Conservation (phyloP, 2,888 invertebrate species). For the Euspilapteryx auroguttella region DNA sequence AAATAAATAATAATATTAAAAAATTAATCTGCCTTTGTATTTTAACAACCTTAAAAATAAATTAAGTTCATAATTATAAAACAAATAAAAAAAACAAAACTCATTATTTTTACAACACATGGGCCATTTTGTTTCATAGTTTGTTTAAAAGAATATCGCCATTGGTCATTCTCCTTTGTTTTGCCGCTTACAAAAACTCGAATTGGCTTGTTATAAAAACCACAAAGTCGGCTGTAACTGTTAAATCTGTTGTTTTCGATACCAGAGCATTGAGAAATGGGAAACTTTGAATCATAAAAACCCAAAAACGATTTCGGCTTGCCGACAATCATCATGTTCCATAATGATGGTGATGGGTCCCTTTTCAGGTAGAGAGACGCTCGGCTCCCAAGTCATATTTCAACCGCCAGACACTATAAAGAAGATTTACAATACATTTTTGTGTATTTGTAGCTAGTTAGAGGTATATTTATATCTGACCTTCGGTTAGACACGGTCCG, state of each 20-base stretch:
- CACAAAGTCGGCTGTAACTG: slow-evolving; percentile 16
- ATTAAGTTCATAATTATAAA: neutral
- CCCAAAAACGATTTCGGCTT: slow-evolving; percentile 38
- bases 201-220: slow-evolving; percentile 5
- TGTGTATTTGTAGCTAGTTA: slow-evolving; percentile 50
- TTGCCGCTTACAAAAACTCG: too few species aligned
- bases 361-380: slow-evolving; percentile 55
- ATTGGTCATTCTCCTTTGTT: slow-evolving; percentile 14
- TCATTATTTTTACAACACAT: neutral
- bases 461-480: slow-evolving; percentile 35
- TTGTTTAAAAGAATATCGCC: neutral
- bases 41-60: neutral
- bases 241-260: slow-evolving; percentile 33
- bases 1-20: neutral
- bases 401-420: slow-evolving; percentile 49
- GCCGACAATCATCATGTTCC: slow-evolving; percentile 48
- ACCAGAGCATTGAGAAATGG: slow-evolving; percentile 28
- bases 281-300: slow-evolving; percentile 21
- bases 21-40: neutral
- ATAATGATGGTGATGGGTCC: slow-evolving; percentile 55
- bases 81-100: neutral
- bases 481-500: slow-evolving; percentile 41
- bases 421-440: slow-evolving; percentile 49
- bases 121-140: neutral
- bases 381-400: slow-evolving; percentile 53